These are phyloP conservation scores for Aleiodes testaceus DNA, from an alignment of 2,888 invertebrate species.

Conservation along the genomic window DNA sequence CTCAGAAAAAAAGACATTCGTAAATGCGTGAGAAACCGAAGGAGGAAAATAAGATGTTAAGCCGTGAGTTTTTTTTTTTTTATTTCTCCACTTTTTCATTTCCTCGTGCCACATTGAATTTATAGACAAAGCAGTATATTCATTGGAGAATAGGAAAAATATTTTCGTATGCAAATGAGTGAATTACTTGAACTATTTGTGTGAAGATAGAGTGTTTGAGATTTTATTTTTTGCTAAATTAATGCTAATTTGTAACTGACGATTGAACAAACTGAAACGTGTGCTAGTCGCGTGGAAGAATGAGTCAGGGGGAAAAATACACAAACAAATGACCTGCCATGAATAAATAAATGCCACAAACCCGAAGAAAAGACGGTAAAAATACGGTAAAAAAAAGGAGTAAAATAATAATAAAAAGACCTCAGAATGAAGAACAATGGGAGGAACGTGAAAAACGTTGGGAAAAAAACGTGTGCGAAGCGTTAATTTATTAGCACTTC, in stretches of 20 bases:
- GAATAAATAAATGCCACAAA: constrained; percentile 21
- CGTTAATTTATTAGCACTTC: constrained; percentile 57
- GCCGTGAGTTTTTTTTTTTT: neutral
- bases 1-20: neutral
- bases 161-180: too few relatives aligned
- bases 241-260: too few relatives aligned
- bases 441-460: constrained; percentile 8
- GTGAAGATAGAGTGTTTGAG: too few relatives aligned
- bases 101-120: neutral
- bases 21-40: constrained; percentile 9
- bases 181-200: too few relatives aligned
- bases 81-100: neutral
- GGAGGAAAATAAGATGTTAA: neutral
- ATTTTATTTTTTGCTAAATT: too few relatives aligned
- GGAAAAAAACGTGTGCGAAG: constrained; percentile 33
- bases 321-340: constrained; percentile 19
- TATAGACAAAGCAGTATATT: neutral
- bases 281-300: constrained; percentile 8
- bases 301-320: neutral
- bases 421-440: constrained; percentile 13
- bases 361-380: constrained; percentile 22
- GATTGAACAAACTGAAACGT: too few relatives aligned
- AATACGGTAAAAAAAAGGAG: constrained; percentile 15
- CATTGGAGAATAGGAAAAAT: too few relatives aligned
- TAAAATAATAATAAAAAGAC: constrained; percentile 13